Evolutionary conservation across 2,888 invertebrate genomes (phyloP).

Genomic region (Phania funesta): DNA sequence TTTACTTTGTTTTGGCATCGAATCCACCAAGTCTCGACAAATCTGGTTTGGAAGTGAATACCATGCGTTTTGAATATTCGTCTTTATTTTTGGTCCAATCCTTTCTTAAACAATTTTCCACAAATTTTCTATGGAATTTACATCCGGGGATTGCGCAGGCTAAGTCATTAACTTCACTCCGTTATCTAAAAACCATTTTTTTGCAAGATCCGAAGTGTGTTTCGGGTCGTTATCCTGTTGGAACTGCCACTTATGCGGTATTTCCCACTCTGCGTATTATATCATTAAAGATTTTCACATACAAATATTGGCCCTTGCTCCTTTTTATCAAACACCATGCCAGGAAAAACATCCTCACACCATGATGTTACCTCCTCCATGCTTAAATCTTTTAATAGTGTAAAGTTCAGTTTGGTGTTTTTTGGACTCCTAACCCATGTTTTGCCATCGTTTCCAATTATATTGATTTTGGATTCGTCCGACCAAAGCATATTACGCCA

Average conservation of each 20-base stretch:
- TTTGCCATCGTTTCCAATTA: background rate
- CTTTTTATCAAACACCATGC: too few species aligned
- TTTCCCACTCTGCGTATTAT: background rate
- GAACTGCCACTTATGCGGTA: background rate
- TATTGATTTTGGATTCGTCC: background rate
- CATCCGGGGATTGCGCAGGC: slow-evolving; percentile 1
- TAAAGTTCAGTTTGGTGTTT: background rate
- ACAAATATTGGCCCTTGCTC: background rate
- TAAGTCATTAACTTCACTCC: background rate
- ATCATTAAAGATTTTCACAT: background rate
- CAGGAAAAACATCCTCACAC: background rate
- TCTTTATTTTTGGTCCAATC: background rate
- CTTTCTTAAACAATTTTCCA: background rate
- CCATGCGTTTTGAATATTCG: background rate
- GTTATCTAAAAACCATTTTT: too few species aligned
- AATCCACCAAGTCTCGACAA: background rate
- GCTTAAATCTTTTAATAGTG: background rate
- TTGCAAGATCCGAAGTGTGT: slow-evolving; percentile 8
- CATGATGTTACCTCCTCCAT: background rate
- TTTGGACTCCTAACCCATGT: background rate
- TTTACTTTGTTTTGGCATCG: background rate
- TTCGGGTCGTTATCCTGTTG: slow-evolving; percentile 19
- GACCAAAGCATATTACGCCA: too few species aligned
- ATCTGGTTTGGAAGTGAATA: background rate
- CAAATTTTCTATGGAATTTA: slow-evolving; percentile 2